Conservation (phyloP, 2,797 vertebrate genomes). For the Silurus aristotelis region DNA sequence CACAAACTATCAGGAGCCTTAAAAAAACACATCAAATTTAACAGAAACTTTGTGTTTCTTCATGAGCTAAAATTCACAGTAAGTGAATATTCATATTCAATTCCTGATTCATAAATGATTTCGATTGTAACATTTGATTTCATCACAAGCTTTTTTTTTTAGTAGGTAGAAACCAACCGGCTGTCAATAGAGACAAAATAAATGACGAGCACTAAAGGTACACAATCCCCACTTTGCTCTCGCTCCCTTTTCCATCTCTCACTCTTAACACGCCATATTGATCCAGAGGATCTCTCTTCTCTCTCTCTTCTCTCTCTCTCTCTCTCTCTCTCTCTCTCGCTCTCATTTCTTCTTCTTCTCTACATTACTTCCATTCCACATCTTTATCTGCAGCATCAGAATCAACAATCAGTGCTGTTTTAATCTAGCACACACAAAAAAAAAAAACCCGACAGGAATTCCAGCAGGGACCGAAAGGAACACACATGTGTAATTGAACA, state of each 20-base stretch:
- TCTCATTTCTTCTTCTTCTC: neutral
- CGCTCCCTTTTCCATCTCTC: slow-evolving; percentile 37
- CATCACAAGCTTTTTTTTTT: neutral
- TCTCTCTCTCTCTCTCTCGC: neutral
- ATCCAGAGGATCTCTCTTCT: slow-evolving; percentile 44
- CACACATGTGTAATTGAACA: neutral
- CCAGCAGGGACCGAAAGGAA: slow-evolving; percentile 63
- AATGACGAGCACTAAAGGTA: neutral
- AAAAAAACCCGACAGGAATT: slow-evolving; percentile 71
- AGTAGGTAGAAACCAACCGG: neutral
- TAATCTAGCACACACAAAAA: slow-evolving; percentile 53
- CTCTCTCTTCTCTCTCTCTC: slow-evolving; percentile 19
- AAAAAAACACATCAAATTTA: neutral
- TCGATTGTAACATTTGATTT: neutral
- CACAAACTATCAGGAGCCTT: neutral
- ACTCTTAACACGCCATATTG: slow-evolving; percentile 50
- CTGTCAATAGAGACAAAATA: slow-evolving; percentile 20
- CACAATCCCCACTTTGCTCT: slow-evolving; percentile 3
- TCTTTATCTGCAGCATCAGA: slow-evolving; percentile 65
- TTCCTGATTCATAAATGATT: slow-evolving; percentile 2
- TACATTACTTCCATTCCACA: slow-evolving; percentile 30
- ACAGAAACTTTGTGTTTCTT: neutral
- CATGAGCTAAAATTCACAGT: neutral
- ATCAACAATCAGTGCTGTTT: slow-evolving; percentile 77
- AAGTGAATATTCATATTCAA: neutral